Conservation (phyloP, 2,797 vertebrate species). For the Calcarius lapponicus region DNA sequence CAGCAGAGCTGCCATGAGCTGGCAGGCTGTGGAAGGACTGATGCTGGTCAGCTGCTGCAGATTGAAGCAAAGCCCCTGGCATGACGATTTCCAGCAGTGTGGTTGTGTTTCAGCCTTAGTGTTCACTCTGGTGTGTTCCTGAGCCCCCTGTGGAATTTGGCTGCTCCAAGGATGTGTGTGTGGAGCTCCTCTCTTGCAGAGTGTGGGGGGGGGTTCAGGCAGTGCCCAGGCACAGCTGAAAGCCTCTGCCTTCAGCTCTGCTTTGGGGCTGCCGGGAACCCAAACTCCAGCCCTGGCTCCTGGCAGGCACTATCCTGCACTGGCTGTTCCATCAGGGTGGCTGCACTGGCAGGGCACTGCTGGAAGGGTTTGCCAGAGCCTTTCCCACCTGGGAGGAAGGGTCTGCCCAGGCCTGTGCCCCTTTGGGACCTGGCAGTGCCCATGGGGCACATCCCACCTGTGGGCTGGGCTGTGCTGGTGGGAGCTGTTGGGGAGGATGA, state of each 20-base stretch:
- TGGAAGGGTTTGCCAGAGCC: background rate
- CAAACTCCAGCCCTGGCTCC: background rate
- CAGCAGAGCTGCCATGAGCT: background rate
- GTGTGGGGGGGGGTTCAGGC: rapidly evolving
- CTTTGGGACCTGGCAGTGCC: background rate
- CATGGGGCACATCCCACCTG: rapidly evolving
- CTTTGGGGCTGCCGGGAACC: background rate
- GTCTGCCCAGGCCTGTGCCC: background rate
- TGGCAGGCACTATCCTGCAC: rapidly evolving
- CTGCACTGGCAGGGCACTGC: background rate
- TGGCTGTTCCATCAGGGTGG: background rate
- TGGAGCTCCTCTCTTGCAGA: background rate
- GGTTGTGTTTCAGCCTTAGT: background rate
- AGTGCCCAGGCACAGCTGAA: background rate
- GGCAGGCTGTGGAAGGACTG: background rate
- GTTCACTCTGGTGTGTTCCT: rapidly evolving
- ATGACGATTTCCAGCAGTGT: background rate
- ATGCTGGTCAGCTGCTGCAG: background rate
- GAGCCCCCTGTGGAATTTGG: background rate
- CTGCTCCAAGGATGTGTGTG: background rate
- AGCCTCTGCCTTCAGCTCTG: background rate
- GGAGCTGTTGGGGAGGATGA: background rate
- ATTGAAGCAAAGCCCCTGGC: background rate
- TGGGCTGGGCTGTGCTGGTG: background rate
- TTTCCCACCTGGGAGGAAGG: background rate